Conservation (phyloP, 1,140 invertebrate genomes). For the Microplitis mediator region DNA sequence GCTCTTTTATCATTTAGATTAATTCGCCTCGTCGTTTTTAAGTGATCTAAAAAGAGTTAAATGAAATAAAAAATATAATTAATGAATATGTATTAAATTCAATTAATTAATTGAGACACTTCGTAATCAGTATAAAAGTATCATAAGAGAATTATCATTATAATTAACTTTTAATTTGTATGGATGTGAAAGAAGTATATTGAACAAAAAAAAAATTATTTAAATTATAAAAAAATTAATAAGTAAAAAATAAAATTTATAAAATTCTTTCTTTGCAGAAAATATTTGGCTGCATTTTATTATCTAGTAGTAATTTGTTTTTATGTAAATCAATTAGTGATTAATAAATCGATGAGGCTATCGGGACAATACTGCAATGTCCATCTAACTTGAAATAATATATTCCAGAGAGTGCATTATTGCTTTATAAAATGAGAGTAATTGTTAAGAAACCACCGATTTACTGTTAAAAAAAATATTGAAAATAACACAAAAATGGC, state of each 20-base stretch:
- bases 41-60: not conserved
- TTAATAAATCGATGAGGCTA: constrained; percentile 48
- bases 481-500: not conserved
- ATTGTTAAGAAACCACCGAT: constrained; percentile 4
- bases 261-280: not conserved
- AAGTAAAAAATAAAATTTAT: too few species aligned
- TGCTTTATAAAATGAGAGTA: not conserved
- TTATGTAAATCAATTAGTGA: constrained; percentile 30
- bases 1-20: constrained; percentile 4
- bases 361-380: constrained; percentile 50
- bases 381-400: constrained; percentile 24
- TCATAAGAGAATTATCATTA: too few species aligned
- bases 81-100: not conserved
- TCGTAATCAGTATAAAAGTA: too few species aligned
- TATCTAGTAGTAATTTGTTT: constrained; percentile 11
- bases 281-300: not conserved
- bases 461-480: not conserved
- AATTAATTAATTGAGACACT: too few species aligned
- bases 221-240: too few species aligned
- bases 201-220: too few species aligned
- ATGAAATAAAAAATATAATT: not conserved
- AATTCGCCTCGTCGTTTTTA: not conserved
- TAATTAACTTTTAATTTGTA: too few species aligned
- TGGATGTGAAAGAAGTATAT: too few species aligned
- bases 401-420: constrained; percentile 3